Base-by-base conservation (phyloP, 2,888 invertebrate genomes). In the Cryptus armator region DNA sequence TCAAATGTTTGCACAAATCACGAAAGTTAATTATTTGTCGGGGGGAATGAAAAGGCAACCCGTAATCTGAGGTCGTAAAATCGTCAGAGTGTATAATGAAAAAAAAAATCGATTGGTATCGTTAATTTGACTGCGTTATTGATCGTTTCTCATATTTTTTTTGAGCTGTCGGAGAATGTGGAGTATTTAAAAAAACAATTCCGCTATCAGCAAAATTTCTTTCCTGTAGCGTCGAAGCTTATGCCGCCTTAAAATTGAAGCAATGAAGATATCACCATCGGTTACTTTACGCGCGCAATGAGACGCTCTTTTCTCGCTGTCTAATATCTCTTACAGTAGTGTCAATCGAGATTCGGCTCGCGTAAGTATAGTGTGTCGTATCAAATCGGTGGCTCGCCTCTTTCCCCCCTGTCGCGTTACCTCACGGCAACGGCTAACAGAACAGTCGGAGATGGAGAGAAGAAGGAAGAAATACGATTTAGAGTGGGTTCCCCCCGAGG, bases 291-390 rank as follows among this genome's bases (percentile, higher is more conserved):
- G 6, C n/a, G 53, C 53, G 6, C 7, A 51, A 37, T 53, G 32
- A 70, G 7, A 37, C n/a, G 24, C 9, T 66, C 12, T 68, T 51
- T 29, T 67, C 53, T 53, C 68, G 29, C 68, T 12, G 12, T 48
- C 48, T 12, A 48, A 14, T n/a, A 48, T 48, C 12, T 48, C n/a
- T 62, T 32, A 51, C 29, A 59, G 44, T 67, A 43, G 48, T 74
- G 72, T 66, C 70, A 76, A 76, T 48, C 67, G 53, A 67, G 51
- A 67, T 80, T 84, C 51, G 84, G 80, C 78, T 62, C 37, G 81
- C 66, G 56, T 72, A 81, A 81, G 64, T 74, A 72, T 81, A 48
- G 64, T 70, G 46, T 75, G 62, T 48, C 70, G 44, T 51, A 75
- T 67, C 80, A 48, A 75, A 32, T 64, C 70, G 32, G 29, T 37